phyloP scores from a whole-genome alignment of 1,140 invertebrate species.

The Glossosoma conforme region DNA sequence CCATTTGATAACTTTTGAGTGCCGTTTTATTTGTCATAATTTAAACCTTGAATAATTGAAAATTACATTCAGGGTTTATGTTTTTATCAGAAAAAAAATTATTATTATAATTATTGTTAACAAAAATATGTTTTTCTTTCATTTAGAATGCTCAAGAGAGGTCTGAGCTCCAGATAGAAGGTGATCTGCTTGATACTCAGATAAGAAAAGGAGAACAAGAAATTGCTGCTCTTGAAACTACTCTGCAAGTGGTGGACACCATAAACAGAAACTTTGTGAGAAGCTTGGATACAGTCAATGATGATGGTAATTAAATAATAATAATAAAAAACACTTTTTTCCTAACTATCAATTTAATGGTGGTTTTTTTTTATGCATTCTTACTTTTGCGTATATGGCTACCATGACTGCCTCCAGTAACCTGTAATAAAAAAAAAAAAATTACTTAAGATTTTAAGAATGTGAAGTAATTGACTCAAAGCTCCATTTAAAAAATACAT shows the following conservation, averaged over 20 bases:
- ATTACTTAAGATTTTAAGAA: not conserved
- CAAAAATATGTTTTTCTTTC: slow-evolving; percentile 2
- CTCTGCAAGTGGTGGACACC: slow-evolving; percentile 61
- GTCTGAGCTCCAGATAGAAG: slow-evolving; percentile 60
- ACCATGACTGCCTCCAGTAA: not conserved
- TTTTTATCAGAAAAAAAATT: no score
- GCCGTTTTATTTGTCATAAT: no score
- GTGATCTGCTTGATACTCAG: slow-evolving; percentile 63
- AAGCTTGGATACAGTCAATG: slow-evolving; percentile 49
- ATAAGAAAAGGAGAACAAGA: slow-evolving; percentile 64
- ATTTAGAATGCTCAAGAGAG: slow-evolving; percentile 59
- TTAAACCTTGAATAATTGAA: no score
- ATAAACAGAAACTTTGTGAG: slow-evolving; percentile 59
- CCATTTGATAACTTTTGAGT: no score
- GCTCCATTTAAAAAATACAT: not conserved
- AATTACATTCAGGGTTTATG: no score
- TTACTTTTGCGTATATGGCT: not conserved
- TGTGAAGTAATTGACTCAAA: not conserved
- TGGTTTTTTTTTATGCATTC: not conserved
- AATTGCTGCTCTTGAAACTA: slow-evolving; percentile 70
- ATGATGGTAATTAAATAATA: slow-evolving; percentile 40
- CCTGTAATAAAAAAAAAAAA: not conserved
- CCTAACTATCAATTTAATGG: not conserved
- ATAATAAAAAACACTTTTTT: not conserved
- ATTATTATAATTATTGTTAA: no score